Conservation (phyloP, 2,797 vertebrate species). For the Trichosurus vulpecula region DNA sequence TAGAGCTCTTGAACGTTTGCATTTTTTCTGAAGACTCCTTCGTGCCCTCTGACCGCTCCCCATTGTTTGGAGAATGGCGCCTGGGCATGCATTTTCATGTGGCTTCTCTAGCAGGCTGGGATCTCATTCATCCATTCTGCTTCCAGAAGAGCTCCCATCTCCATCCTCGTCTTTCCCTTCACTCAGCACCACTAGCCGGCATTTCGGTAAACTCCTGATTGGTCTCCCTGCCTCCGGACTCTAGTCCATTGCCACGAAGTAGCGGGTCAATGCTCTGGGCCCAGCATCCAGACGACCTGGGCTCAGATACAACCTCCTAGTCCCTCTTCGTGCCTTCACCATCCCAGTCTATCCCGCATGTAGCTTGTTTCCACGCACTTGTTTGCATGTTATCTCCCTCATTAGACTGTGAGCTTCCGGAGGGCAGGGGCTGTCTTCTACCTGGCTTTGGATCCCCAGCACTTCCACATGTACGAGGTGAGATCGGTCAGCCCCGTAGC, state of each 20-base stretch:
- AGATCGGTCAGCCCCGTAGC: fast-evolving
- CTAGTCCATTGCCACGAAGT: neutral
- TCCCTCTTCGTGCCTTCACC: neutral
- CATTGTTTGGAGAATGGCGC: neutral
- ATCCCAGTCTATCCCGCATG: neutral
- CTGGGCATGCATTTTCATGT: neutral
- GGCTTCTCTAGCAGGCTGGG: neutral
- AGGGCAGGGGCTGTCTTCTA: no score
- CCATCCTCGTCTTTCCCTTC: no score
- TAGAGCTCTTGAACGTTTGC: no score
- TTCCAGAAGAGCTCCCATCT: neutral
- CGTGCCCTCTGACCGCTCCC: fast-evolving
- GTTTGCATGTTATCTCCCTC: neutral
- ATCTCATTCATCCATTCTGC: neutral
- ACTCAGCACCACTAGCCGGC: neutral
- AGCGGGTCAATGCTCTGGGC: neutral
- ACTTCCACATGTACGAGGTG: no score
- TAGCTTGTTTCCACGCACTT: no score
- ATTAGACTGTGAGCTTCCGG: neutral
- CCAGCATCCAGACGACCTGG: no score
- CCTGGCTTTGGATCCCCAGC: no score
- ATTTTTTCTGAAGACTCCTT: no score
- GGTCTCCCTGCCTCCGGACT: no score
- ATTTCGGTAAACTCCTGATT: neutral
- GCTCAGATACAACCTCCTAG: neutral